Conservation (phyloP, 2,113 vertebrate species). For the Turdus rufiventris region DNA sequence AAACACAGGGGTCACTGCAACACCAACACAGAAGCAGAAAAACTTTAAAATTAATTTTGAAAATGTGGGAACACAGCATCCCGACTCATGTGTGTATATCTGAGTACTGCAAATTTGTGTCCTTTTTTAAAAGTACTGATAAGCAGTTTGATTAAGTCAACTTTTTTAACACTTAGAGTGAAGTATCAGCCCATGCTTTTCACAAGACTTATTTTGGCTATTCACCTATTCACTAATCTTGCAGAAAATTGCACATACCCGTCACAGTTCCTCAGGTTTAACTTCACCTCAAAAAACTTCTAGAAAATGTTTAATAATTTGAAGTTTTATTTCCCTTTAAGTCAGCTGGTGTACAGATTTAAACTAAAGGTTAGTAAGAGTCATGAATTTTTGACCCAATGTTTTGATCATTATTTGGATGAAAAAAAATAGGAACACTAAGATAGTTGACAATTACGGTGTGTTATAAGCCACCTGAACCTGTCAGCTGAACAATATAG, state of each 20-base stretch:
- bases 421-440: accelerated
- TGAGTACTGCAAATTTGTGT: not conserved
- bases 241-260: not conserved
- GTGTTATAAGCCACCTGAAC: not conserved
- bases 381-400: not conserved
- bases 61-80: not conserved
- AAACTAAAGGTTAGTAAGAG: not conserved
- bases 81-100: not conserved
- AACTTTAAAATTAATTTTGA: not conserved
- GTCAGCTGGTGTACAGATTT: not conserved
- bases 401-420: not conserved
- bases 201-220: not conserved
- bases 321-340: not conserved
- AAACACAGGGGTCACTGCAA: not conserved
- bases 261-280: not conserved
- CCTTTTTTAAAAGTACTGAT: not conserved
- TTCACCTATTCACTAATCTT: not conserved
- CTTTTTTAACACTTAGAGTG: not conserved
- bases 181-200: not conserved
- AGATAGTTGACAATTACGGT: not conserved
- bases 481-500: not conserved
- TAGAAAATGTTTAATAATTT: not conserved
- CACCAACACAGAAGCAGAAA: not conserved
- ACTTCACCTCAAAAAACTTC: accelerated
- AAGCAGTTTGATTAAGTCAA: not conserved